Conservation (phyloP, 1,140 invertebrate species). For the Caerostris darwini region DNA sequence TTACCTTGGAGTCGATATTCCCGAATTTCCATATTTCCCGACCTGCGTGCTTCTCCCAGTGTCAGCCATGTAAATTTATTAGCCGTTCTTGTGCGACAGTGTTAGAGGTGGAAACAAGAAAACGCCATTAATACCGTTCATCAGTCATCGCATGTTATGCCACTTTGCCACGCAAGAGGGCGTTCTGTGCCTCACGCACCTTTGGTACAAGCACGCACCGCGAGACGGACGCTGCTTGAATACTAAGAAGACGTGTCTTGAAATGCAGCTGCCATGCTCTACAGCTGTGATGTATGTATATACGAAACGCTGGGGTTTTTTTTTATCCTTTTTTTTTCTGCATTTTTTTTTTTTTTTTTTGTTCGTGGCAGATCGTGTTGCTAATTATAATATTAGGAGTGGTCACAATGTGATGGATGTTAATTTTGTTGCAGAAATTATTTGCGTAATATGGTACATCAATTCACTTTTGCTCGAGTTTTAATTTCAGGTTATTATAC, state of each 20-base stretch:
- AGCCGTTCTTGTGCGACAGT: slow-evolving; percentile 55
- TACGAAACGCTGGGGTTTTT: background rate
- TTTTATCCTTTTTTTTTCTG: background rate
- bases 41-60: slow-evolving; percentile 48
- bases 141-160: slow-evolving; percentile 67
- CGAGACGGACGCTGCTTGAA: background rate
- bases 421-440: slow-evolving; percentile 49
- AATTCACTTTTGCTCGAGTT: background rate
- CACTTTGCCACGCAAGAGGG: slow-evolving; percentile 73
- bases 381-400: slow-evolving; percentile 43
- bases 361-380: background rate
- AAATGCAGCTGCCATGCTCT: background rate
- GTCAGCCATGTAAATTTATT: slow-evolving; percentile 69
- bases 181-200: slow-evolving; percentile 18
- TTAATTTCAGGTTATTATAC: too few relatives aligned
- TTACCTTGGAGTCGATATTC: slow-evolving; percentile 6
- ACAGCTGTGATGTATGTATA: background rate
- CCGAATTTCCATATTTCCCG: slow-evolving; percentile 26
- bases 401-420: background rate
- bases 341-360: background rate
- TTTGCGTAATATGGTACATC: background rate
- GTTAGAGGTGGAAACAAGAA: slow-evolving; percentile 53
- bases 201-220: slow-evolving; percentile 42
- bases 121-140: slow-evolving; percentile 67
- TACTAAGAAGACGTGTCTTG: background rate